Conservation (phyloP, 1,140 invertebrate species). For the Scaptomyza montana region DNA sequence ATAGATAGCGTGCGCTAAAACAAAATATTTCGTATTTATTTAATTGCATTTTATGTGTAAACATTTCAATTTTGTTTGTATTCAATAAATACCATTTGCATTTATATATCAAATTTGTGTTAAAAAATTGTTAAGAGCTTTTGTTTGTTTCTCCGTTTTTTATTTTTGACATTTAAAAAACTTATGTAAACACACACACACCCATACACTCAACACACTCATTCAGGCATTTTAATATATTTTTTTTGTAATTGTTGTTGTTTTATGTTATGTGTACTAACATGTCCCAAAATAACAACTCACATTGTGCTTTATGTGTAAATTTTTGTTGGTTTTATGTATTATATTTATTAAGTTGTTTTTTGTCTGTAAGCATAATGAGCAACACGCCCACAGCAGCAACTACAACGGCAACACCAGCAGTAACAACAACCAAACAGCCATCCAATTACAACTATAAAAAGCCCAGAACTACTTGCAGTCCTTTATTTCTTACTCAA, state of each 20-base stretch:
- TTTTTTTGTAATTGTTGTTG: constrained; percentile 63
- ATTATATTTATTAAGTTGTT: constrained; percentile 40
- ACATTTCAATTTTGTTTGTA: constrained; percentile 29
- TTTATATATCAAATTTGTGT: constrained; percentile 57
- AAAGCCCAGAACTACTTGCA: constrained; percentile 5
- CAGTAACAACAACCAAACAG: constrained; percentile 24
- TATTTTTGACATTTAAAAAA: constrained; percentile 12
- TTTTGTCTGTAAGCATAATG: constrained; percentile 29
- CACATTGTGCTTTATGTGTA: constrained; percentile 35
- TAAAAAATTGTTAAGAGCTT: constrained; percentile 42
- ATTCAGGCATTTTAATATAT: constrained; percentile 20
- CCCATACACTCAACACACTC: constrained; percentile 21
- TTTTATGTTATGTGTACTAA: constrained; percentile 57
- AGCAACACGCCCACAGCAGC: constrained; percentile 32
- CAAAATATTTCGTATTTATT: constrained; percentile 10
- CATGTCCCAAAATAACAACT: constrained; percentile 3
- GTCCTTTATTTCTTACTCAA: constrained; percentile 27
- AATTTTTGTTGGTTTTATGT: constrained; percentile 28
- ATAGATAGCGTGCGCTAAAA: constrained; percentile 5
- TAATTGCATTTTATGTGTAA: constrained; percentile 19
- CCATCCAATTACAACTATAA: constrained; percentile 31
- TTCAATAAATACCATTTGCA: constrained; percentile 42
- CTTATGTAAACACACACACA: constrained; percentile 14
- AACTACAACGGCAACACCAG: constrained; percentile 24
- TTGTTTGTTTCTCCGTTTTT: constrained; percentile 32